Evolutionary conservation across 2,113 vertebrate genomes (phyloP).

Genomic region (Choloepus hoffmanni): DNA sequence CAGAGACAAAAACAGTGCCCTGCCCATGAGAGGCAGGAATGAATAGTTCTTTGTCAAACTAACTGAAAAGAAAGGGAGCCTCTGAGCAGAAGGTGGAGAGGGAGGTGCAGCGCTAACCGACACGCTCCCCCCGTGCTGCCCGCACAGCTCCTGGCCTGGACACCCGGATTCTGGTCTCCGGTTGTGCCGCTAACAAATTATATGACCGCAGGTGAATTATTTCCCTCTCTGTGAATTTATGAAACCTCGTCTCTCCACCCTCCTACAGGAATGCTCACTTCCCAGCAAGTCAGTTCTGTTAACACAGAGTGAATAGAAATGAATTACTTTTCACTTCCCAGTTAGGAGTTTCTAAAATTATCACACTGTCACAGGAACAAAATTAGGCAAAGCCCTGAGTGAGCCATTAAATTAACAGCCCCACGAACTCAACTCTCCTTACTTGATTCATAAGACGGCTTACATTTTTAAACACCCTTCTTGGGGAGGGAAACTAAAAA

Average conservation of each 20-base stretch:
- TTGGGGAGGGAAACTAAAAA: background rate
- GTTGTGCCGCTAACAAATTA: background rate
- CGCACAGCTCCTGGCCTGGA: background rate
- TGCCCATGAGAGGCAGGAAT: background rate
- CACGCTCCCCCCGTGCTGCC: background rate
- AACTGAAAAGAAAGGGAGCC: background rate
- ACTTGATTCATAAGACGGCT: conserved; percentile 25
- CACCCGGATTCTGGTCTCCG: background rate
- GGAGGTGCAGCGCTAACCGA: background rate
- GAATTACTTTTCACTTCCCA: background rate
- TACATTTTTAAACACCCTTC: background rate
- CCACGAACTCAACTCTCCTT: background rate
- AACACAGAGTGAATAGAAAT: background rate
- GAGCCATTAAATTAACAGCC: conserved; percentile 42
- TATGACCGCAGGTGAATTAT: background rate
- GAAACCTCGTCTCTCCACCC: background rate
- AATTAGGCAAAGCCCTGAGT: conserved; percentile 39
- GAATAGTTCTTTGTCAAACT: background rate
- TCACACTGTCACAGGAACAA: background rate
- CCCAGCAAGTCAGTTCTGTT: background rate
- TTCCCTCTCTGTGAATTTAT: background rate
- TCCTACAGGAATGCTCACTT: background rate
- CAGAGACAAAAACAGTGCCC: background rate
- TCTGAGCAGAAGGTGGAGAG: background rate
- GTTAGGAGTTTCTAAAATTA: conserved; percentile 21